These are phyloP conservation scores for Actinia tenebrosa DNA, from an alignment of 64 coral and sea anemone genomes.

Conservation along the genomic window DNA sequence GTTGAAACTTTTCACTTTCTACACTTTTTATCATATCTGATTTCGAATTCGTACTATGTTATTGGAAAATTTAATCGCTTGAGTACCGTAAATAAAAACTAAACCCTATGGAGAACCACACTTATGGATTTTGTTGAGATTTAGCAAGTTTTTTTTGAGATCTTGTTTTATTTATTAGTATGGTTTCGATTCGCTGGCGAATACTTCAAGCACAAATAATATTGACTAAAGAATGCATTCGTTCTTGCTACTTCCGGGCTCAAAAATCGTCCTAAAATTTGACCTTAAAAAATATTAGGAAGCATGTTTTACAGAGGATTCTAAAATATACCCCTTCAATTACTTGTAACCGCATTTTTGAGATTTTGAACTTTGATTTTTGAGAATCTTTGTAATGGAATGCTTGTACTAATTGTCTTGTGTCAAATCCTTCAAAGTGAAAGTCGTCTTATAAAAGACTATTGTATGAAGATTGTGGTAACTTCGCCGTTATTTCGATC, in stretches of 20 bases:
- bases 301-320: neutral
- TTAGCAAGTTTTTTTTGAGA: neutral
- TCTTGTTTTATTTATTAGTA: neutral
- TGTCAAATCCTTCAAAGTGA: too few species aligned
- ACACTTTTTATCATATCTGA: neutral
- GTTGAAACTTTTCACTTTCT: slow-evolving; percentile 12
- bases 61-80: neutral
- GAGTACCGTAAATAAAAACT: neutral
- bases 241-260: neutral
- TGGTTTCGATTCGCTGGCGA: neutral
- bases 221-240: neutral
- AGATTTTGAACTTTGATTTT: neutral
- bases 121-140: neutral
- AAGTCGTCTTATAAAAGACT: too few species aligned
- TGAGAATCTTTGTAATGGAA: neutral
- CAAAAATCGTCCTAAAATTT: neutral
- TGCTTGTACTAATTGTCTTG: neutral
- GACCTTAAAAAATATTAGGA: neutral
- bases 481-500: too few species aligned
- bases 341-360: neutral
- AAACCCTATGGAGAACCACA: neutral
- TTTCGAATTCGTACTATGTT: neutral
- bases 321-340: neutral
- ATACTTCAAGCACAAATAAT: neutral
- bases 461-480: too few species aligned